These are phyloP conservation scores for Vombatus ursinus DNA, from an alignment of 2,113 vertebrate species.

Conservation along the genomic window DNA sequence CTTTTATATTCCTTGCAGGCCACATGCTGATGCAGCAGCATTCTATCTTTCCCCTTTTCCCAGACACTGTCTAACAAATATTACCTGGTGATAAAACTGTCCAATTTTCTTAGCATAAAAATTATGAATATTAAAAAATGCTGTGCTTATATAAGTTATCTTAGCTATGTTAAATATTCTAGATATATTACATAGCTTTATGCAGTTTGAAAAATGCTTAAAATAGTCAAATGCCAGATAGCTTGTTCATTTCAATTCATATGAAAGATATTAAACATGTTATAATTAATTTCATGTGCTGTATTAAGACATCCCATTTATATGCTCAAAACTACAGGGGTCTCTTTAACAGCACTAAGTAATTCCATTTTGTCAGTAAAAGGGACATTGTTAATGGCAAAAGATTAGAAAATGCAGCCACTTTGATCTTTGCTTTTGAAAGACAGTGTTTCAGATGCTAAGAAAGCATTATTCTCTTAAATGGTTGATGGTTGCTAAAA, in stretches of 20 bases:
- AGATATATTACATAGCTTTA: slow-evolving; percentile 2
- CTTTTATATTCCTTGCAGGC: slow-evolving; percentile 53
- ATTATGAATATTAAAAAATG: slow-evolving; percentile 56
- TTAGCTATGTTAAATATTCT: slow-evolving; percentile 52
- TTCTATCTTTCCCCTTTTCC: slow-evolving; percentile 42
- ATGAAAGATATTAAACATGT: slow-evolving; percentile 63
- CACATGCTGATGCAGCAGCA: slow-evolving; percentile 51
- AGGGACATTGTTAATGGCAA: slow-evolving; percentile 67
- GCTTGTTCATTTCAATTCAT: slow-evolving; percentile 63
- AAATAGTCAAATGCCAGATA: slow-evolving; percentile 64
- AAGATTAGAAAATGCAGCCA: slow-evolving; percentile 68
- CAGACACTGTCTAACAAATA: slow-evolving; percentile 55
- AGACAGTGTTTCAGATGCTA: slow-evolving; percentile 56
- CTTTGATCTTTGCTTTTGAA: slow-evolving; percentile 74
- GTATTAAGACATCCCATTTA: slow-evolving; percentile 63
- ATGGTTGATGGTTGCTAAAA: slow-evolving; percentile 63
- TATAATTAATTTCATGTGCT: slow-evolving; percentile 70
- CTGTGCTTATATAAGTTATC: slow-evolving; percentile 32
- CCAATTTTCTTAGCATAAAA: slow-evolving; percentile 56
- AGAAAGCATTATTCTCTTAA: slow-evolving; percentile 63
- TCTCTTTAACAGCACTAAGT: slow-evolving; percentile 58
- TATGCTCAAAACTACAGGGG: slow-evolving; percentile 64
- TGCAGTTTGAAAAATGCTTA: slow-evolving; percentile 34
- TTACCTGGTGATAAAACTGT: slow-evolving; percentile 57
- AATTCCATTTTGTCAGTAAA: slow-evolving; percentile 67